Percentiles rank a stretch among this genome's conserved stretches.
These are phyloP conservation scores for Anisognathus igniventris DNA, from an alignment of 2,797 vertebrate species.

Conservation along the genomic window DNA sequence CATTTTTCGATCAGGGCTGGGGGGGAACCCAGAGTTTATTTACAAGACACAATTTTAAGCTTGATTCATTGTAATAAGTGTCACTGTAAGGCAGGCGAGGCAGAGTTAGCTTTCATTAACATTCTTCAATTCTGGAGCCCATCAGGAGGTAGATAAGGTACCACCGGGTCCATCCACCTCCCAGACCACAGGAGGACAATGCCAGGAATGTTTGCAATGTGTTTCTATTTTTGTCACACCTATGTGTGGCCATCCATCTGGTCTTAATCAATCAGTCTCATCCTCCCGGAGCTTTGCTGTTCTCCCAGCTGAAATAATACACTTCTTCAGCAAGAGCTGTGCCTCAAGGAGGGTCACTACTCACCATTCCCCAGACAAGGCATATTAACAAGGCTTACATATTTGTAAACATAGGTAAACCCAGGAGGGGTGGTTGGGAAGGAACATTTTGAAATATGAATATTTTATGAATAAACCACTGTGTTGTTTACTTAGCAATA, in stretches of 20 bases:
- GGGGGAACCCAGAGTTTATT: neutral
- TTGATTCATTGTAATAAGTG: conserved; percentile 50
- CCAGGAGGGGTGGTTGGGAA: conserved; percentile 42
- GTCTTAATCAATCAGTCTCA: conserved; percentile 90
- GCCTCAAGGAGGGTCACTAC: conserved; percentile 74
- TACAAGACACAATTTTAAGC: conserved; percentile 46
- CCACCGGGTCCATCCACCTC: conserved; percentile 70
- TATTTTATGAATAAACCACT: conserved; percentile 70
- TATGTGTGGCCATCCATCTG: conserved; percentile 91
- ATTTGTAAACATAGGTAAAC: conserved; percentile 73
- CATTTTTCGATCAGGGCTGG: neutral
- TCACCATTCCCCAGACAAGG: conserved; percentile 50
- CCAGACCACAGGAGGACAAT: conserved; percentile 76
- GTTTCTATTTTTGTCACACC: conserved; percentile 88
- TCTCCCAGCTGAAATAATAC: conserved; percentile 91
- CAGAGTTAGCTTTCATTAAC: conserved; percentile 72
- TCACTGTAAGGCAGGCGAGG: conserved; percentile 56
- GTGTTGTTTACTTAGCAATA: conserved; percentile 64
- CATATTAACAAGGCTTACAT: conserved; percentile 66
- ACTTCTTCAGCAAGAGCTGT: conserved; percentile 71
- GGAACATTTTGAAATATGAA: conserved; percentile 61
- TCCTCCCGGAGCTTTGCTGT: conserved; percentile 81
- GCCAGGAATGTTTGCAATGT: conserved; percentile 86
- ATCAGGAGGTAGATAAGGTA: conserved; percentile 79
- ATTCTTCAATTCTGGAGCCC: conserved; percentile 76